Base-by-base conservation (phyloP, 1,140 invertebrate genomes). In the Eueides isabella region DNA sequence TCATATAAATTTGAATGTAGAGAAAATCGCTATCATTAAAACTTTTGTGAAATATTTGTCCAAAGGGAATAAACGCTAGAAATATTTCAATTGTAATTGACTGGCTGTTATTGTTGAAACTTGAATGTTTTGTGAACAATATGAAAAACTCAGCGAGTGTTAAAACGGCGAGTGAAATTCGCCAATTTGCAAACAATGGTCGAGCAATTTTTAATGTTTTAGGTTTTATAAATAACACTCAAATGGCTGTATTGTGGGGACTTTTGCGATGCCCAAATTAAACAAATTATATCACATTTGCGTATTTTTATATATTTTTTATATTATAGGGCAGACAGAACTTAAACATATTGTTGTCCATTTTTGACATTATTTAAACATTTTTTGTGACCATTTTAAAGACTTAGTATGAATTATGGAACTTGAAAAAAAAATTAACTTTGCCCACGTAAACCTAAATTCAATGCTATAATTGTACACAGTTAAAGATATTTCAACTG, bases 141-240 rank as follows among this genome's bases (percentile, higher is more conserved):
- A 74, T 70, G 62, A 74, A 74, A 74, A 74, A 48, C 66, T 69
- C 72, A 16, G 67, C 41, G 61, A 74, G 67, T 69, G 67, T 70
- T 74, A 70, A 69, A 70, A 66, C 67, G 23, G 67, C 69, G 67
- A 66, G 67, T 66, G 72, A 74, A 74, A 74, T 74, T 70, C 62
- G 61, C 72, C 72, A 74, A 74, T 74, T 70, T 66, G 64, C 62
- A 70, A 74, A 74, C 72, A 74, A 74, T 74, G 67, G 67, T 30
- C 31, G 30, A 26, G 62, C 67, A 69, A 70, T 66, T 70, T 70
- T 70, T 74, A 68, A 30, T 74, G 72, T 74, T 74, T 63, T 48
- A 64, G 41, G 19, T 65, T 70, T 69, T 33, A 19, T 29, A 74
- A 74, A 74, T 74, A 74, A 68, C 70, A 73, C 26, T 35, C 16